Evolutionary conservation across 2,888 invertebrate genomes (phyloP), one percentile per base, ranked within the genome.

Genomic region (Drosophila sordidula): DNA sequence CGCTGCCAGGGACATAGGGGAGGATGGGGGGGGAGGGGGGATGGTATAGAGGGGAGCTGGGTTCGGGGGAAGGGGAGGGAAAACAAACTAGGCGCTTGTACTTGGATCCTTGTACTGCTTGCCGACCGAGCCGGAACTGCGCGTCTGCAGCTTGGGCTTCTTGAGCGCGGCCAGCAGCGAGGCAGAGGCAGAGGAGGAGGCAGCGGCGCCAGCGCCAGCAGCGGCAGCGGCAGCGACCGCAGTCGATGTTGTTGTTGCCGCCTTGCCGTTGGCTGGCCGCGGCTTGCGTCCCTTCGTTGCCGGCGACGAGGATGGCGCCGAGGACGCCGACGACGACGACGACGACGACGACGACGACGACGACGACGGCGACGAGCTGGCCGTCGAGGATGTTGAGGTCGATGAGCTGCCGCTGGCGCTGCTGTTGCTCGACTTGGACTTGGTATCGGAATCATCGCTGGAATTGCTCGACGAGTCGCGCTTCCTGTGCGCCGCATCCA

Each of bases 51-150:
- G 22, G 22, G 22, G 22, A 22, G 2, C 3, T 2, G 2, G 22
- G 22, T 2, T 22, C 2, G 22, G 22, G 22, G 22, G 22, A 22
- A 22, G 22, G 3, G 22, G 22, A 29, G 11, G 4, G n/a, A 29
- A 6, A 18, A 5, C 32, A 18, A 44, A 22, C 12, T 52, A 65
- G 38, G 42, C 39, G 55, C 41, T 70, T 69, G 82, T 92, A 92
- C 92, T 92, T 92, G 91, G 89, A 89, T 92, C 92, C 71, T 87
- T 80, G 71, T 91, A 90, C 80, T 90, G 88, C 70, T 91, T 92
- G 52, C 67, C 74, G 38, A 25, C 26, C 22, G 57, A 54, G 18
- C 34, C 54, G 14, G 69, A 45, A 51, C 83, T 68, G 49, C 90
- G 90, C 66, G 82, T 57, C 49, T 75, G 57, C 57, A 50, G 78